Evolutionary conservation across 2,888 invertebrate genomes (phyloP), one percentile per base, ranked within the genome.

Genomic region (Heliconius cydno): DNA sequence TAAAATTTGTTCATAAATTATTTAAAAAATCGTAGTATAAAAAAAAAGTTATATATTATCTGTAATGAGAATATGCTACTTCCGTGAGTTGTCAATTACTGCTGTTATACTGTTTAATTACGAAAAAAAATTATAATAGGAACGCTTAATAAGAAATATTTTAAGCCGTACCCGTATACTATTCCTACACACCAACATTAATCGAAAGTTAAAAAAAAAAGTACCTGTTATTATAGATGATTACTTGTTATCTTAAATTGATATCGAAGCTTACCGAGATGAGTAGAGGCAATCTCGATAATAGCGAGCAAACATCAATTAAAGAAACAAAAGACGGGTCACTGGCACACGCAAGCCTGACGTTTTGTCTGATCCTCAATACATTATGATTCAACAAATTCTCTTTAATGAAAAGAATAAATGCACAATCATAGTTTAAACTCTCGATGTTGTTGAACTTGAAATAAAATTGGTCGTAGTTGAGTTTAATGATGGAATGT

Each of bases 281-380:
- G 60, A 77, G 75, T 60, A 75, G 77, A 57, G 71, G 81, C 75
- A 81, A 81, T 81, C 74, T 67, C 60, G 75, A 79, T 76, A 77
- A 81, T 79, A 75, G 38, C 28, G 41, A 28, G 77, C 38, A 81
- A 81, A 81, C 79, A 81, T 63, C 46, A 57, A 76, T 63, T 70
- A 77, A 78, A 38, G 57, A 78, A 65, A 79, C 72, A 76, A 82
- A 78, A 52, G 30, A 38, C 57, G 66, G 82, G 82, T 78, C 79
- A 80, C 75, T 77, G 68, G 73, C 68, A 74, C 81, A 28, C 70
- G 28, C 60, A 15, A 57, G 71, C 34, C 52, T 28, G 71, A 66
- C 65, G 70, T 46, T 67, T 77, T 78, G 67, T 80, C n/a, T 52
- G 75, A 41, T 68, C 60, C 63, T 76, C 70, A 67, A 81, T 78